Conservation (phyloP, 2,797 vertebrate species). For the Chelon auratus region DNA sequence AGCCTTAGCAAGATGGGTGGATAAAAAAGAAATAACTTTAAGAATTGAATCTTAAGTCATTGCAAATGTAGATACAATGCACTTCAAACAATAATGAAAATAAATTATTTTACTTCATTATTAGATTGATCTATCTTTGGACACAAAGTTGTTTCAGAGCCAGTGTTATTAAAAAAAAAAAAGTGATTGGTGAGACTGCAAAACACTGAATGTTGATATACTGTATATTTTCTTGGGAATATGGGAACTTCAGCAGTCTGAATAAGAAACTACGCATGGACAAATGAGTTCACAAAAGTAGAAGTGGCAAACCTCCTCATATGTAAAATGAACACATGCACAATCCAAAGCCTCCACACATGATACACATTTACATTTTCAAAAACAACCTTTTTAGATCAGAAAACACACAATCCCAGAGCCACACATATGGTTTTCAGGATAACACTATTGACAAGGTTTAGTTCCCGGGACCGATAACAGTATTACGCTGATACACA, state of each 20-base stretch:
- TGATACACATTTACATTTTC: not conserved
- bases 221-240: too few species aligned
- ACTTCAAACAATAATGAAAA: too few species aligned
- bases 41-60: not conserved
- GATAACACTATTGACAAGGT: constrained; percentile 37
- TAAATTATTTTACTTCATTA: too few species aligned
- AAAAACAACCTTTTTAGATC: not conserved
- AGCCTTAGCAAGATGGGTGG: not conserved
- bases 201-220: not conserved
- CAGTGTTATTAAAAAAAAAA: not conserved
- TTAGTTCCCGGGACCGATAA: constrained; percentile 44
- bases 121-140: too few species aligned
- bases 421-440: constrained; percentile 38
- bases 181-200: not conserved
- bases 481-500: constrained; percentile 43
- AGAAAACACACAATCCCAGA: constrained; percentile 8
- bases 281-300: not conserved
- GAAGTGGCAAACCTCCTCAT: not conserved
- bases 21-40: not conserved
- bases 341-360: not conserved
- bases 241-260: not conserved
- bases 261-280: not conserved
- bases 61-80: too few species aligned
- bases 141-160: too few species aligned
- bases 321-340: not conserved